Evolutionary conservation across 2,888 invertebrate species (phyloP).

Genomic region (Euzetes globulus): DNA sequence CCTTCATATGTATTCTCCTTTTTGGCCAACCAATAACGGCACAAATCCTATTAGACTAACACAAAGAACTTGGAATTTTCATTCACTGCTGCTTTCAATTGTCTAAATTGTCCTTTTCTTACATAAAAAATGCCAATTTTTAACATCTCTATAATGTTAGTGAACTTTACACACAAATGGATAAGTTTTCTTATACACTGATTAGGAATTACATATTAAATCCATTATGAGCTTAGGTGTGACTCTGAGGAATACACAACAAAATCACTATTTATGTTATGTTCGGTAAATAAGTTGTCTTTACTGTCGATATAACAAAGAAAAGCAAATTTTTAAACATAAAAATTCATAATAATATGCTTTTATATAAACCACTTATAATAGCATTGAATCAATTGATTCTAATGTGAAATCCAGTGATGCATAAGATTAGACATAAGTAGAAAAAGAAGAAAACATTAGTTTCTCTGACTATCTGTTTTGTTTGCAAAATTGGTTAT

Average conservation of each 20-base stretch:
- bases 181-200: not conserved
- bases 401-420: not conserved
- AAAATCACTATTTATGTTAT: conserved; percentile 15
- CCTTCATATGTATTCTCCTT: not conserved
- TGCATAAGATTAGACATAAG: conserved; percentile 5
- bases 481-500: not conserved
- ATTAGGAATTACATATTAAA: conserved; percentile 5
- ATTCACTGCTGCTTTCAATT: conserved; percentile 22
- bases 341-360: not conserved
- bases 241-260: conserved; percentile 16
- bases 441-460: not conserved
- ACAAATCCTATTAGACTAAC: conserved; percentile 12
- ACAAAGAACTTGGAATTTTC: conserved; percentile 13
- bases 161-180: not conserved
- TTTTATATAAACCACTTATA: conserved; percentile 6
- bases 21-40: not conserved
- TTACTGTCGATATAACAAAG: not conserved
- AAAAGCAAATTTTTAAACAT: not conserved
- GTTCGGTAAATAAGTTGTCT: conserved; percentile 5
- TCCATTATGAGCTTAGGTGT: conserved; percentile 1
- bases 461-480: not conserved
- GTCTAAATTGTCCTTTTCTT: not conserved
- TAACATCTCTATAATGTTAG: too few species aligned
- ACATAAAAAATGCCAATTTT: conserved; percentile 2
- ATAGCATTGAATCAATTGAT: conserved; percentile 13